These are phyloP conservation scores for Salpingus planirostris DNA, from an alignment of 2,888 invertebrate species.

Conservation along the genomic window DNA sequence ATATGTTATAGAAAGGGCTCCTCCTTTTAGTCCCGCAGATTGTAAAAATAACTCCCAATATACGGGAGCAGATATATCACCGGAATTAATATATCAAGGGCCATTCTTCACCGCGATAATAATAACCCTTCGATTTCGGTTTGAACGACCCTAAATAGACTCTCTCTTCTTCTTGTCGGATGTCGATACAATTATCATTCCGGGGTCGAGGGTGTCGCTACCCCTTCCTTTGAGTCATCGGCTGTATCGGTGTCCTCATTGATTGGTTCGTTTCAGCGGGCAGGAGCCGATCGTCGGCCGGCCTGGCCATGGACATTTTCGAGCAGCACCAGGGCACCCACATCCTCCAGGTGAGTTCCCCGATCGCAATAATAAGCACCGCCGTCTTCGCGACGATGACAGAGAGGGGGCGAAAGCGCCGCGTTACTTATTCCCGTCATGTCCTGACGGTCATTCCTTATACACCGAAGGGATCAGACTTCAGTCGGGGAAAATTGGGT, in stretches of 20 bases:
- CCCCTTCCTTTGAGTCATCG: slow-evolving; percentile 19
- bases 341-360: slow-evolving; percentile 75
- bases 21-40: slow-evolving; percentile 10
- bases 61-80: slow-evolving; percentile 21
- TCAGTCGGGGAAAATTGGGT: slow-evolving; percentile 35
- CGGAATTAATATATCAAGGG: slow-evolving; percentile 21
- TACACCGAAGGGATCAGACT: slow-evolving; percentile 39
- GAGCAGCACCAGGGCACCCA: slow-evolving; percentile 97
- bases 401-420: slow-evolving; percentile 19
- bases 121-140: too few relatives aligned
- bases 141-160: too few relatives aligned
- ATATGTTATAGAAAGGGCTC: slow-evolving; percentile 23
- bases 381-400: slow-evolving; percentile 1
- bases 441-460: slow-evolving; percentile 42
- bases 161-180: too few relatives aligned
- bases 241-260: too few relatives aligned
- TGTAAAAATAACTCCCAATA: slow-evolving; percentile 24
- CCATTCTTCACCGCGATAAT: slow-evolving; percentile 12
- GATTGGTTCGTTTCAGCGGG: slow-evolving; percentile 57
- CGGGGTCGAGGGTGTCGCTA: too few relatives aligned
- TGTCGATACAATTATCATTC: too few relatives aligned
- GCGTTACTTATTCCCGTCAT: slow-evolving; percentile 40
- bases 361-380: not conserved
- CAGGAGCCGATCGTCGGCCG: slow-evolving; percentile 56
- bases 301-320: slow-evolving; percentile 78